Base-by-base conservation (phyloP, 2,888 invertebrate genomes). In the Drosophila mercatorum region DNA sequence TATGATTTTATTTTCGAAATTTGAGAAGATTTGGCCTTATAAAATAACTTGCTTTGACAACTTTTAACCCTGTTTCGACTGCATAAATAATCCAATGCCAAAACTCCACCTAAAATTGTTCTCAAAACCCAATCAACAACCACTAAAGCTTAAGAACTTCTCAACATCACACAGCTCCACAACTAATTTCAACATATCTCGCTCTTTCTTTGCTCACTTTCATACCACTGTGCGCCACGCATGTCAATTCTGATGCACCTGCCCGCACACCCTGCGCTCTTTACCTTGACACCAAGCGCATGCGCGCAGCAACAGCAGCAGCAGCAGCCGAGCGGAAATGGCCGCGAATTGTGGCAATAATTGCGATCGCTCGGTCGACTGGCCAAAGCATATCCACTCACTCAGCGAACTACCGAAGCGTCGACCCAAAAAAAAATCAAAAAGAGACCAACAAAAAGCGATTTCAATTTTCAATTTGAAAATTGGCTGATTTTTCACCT, bases 291-390 rank as follows among this genome's bases (percentile, higher is more conserved):
- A 31, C 55, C 53, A 63, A 38, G 61, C 73, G 58, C 72, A 66
- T 64, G 69, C 65, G 58, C 22, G 2, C 22, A 22, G 22, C 22
- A 22, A 2, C 56, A 56, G 34, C 53, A 52, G 43, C 34, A 49
- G 8, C 51, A 43, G 12, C 56, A 43, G 31, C 62, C 41, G 67
- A 87, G 75, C 85, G 83, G 88, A 89, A 86, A 88, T 75, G 78
- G 76, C 75, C 75, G 66, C 78, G 78, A 84, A 82, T 78, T 80
- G 84, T 87, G 68, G 88, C 81, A 79, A 77, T 78, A 79, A 74
- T 75, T 73, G 64, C 70, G 56, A 64, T 77, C 67, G 65, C 56
- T 78, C 52, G 78, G 63, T 72, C 58, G 38, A 47, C 46, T 47
- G 58, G 28, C 12, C 47, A 63, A 22, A 8, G 51, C 41, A 47